phyloP scores from a whole-genome alignment of 2,888 invertebrate species.

The Smittia aterrima region DNA sequence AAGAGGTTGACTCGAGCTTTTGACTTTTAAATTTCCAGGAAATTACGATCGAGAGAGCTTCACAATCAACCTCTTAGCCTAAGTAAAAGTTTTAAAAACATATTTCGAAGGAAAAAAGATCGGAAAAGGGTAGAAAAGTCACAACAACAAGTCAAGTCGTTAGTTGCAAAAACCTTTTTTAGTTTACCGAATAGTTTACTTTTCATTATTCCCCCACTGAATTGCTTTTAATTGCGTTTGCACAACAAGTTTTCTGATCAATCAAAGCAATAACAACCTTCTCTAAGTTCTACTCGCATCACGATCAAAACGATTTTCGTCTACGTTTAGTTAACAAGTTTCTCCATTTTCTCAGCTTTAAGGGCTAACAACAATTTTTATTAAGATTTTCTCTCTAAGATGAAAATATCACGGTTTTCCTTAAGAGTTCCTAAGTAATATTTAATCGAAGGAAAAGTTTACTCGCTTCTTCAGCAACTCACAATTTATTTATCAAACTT shows the following conservation, averaged over 20 bases:
- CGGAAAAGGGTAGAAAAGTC: no score
- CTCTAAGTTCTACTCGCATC: background rate
- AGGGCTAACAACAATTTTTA: constrained; percentile 4
- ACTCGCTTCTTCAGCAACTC: background rate
- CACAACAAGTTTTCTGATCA: background rate
- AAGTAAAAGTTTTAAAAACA: no score
- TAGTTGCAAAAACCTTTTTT: no score
- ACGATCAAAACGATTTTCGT: background rate
- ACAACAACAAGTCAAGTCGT: no score
- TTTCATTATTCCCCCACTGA: background rate
- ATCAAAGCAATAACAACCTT: background rate
- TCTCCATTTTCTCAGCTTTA: constrained; percentile 9
- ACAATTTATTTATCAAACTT: constrained; percentile 38
- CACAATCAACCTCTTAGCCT: no score
- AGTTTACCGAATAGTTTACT: no score
- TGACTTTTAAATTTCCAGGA: no score
- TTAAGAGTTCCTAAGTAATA: background rate
- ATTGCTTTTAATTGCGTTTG: background rate
- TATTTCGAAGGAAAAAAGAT: no score
- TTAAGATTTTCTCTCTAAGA: background rate
- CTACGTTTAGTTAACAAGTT: constrained; percentile 11
- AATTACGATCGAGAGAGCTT: no score
- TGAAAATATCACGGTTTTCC: constrained; percentile 30
- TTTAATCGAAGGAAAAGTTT: background rate
- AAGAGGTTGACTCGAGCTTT: no score